phyloP scores from a whole-genome alignment of 2,113 vertebrate species.

The Oryzias melastigma region DNA sequence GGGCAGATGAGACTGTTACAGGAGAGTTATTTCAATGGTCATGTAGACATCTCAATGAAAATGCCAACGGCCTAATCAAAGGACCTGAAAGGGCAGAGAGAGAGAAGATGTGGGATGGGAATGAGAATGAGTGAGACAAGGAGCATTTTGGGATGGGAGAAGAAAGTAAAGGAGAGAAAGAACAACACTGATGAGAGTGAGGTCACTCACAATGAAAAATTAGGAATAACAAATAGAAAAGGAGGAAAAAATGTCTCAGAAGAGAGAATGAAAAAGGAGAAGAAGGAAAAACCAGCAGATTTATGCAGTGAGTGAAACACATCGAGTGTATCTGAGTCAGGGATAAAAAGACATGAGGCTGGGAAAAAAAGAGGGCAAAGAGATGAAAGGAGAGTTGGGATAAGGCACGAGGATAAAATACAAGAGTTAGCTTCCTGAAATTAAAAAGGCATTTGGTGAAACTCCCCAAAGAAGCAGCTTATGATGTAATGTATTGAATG shows the following conservation, averaged over 20 bases:
- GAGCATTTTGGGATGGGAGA: slow-evolving; percentile 16
- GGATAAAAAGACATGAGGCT: slow-evolving; percentile 31
- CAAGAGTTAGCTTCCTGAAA: slow-evolving; percentile 31
- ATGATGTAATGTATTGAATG: slow-evolving; percentile 27
- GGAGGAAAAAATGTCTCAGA: neutral
- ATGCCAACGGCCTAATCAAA: slow-evolving; percentile 76
- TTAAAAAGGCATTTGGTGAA: slow-evolving; percentile 44
- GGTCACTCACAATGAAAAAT: neutral
- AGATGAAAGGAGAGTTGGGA: slow-evolving; percentile 31
- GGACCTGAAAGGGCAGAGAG: slow-evolving; percentile 68
- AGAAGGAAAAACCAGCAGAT: neutral
- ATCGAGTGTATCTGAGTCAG: slow-evolving; percentile 16
- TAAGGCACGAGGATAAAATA: slow-evolving; percentile 19
- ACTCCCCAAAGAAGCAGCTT: slow-evolving; percentile 32
- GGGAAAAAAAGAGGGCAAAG: slow-evolving; percentile 13
- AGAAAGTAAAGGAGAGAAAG: slow-evolving; percentile 7
- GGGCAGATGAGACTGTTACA: slow-evolving; percentile 58
- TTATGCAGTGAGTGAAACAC: neutral
- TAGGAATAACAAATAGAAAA: slow-evolving; percentile 3
- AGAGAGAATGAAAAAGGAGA: slow-evolving; percentile 12
- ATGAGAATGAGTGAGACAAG: slow-evolving; percentile 6
- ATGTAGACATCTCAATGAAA: slow-evolving; percentile 73
- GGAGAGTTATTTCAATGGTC: slow-evolving; percentile 67
- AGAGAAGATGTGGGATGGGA: slow-evolving; percentile 18
- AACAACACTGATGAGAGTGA: neutral